Percentiles rank a stretch among this genome's conserved stretches.
These are phyloP conservation scores for Sebastes cheni DNA, from an alignment of 2,797 vertebrate species.

Conservation along the genomic window DNA sequence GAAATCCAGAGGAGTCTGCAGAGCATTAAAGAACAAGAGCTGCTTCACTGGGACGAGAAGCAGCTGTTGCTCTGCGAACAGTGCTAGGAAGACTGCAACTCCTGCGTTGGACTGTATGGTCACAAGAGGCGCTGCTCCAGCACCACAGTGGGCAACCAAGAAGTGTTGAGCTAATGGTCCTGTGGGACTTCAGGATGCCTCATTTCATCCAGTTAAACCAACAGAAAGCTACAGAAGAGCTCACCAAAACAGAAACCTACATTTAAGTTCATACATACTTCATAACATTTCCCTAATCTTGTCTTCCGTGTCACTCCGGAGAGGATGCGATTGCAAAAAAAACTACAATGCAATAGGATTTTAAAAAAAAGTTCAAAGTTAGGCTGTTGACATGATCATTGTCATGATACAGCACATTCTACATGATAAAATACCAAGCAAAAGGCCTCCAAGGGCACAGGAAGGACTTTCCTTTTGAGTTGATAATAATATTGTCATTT, in stretches of 20 bases:
- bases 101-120: neutral
- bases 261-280: neutral
- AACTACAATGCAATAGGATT: neutral
- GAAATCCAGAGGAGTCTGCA: too few relatives aligned
- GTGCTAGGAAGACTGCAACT: neutral
- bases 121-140: neutral
- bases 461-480: neutral
- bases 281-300: neutral
- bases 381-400: neutral
- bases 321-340: neutral
- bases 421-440: neutral
- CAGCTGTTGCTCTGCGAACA: too few relatives aligned
- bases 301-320: neutral
- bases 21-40: neutral
- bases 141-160: neutral
- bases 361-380: neutral
- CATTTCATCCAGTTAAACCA: neutral
- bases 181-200: neutral
- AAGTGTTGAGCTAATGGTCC: neutral
- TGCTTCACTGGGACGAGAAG: too few relatives aligned
- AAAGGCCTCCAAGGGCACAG: neutral
- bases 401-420: neutral
- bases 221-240: neutral
- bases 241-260: neutral
- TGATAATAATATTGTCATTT: constrained; percentile 11